These are phyloP conservation scores for Perithous albicinctus DNA, from an alignment of 2,888 invertebrate species.

Conservation along the genomic window DNA sequence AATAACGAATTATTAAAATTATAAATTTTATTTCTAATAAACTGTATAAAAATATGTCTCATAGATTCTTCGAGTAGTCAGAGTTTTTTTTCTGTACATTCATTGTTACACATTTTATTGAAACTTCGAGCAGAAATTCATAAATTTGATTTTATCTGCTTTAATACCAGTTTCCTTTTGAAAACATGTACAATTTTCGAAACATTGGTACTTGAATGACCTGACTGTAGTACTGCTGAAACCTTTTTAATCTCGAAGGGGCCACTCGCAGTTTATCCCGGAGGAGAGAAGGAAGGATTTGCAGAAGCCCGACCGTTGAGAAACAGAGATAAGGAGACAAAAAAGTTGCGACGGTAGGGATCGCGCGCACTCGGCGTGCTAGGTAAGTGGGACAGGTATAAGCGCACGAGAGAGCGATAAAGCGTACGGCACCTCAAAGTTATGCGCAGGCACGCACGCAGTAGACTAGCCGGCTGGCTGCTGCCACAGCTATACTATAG, in stretches of 20 bases:
- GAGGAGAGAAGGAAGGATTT: conserved; percentile 65
- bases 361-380: conserved; percentile 78
- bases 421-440: conserved; percentile 79
- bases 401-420: conserved; percentile 81
- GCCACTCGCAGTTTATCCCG: conserved; percentile 42
- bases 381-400: conserved; percentile 82
- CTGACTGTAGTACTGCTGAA: too few species aligned
- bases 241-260: conserved; percentile 56
- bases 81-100: too few species aligned
- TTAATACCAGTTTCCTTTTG: too few species aligned
- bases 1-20: too few species aligned
- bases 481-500: conserved; percentile 47
- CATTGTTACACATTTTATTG: too few species aligned
- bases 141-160: too few species aligned
- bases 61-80: too few species aligned
- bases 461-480: conserved; percentile 70
- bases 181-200: too few species aligned
- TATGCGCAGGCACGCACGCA: conserved; percentile 82
- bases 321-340: conserved; percentile 68
- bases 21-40: too few species aligned
- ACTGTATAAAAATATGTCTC: too few species aligned
- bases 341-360: conserved; percentile 51
- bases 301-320: conserved; percentile 64
- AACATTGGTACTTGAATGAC: too few species aligned
- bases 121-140: too few species aligned